A percentile compares a stretch with the other conserved stretches of the same genome.
Evolutionary conservation across 2,113 vertebrate genomes (phyloP).

Genomic region (Epinephelus moara): DNA sequence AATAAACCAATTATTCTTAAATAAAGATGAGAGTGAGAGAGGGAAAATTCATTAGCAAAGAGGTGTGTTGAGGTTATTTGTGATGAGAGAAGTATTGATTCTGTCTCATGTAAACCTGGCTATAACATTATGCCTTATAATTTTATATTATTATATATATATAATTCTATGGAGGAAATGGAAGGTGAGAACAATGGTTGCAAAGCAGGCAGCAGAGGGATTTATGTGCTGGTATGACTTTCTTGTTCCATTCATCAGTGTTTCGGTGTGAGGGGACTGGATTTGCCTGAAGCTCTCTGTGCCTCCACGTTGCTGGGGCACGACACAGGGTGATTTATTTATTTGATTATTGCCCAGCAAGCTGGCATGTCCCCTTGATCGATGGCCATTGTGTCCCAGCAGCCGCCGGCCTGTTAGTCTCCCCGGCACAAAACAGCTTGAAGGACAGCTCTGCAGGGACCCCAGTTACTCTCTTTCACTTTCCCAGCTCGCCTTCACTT

Average conservation of each 20-base stretch:
- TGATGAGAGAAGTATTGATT: not conserved
- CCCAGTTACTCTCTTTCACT: slow-evolving; percentile 66
- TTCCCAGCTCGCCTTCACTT: slow-evolving; percentile 57
- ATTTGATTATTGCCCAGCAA: slow-evolving; percentile 81
- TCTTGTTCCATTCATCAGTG: slow-evolving; percentile 57
- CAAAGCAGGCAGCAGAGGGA: not conserved
- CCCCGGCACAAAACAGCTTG: slow-evolving; percentile 67
- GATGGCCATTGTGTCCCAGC: slow-evolving; percentile 77
- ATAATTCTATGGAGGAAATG: not conserved
- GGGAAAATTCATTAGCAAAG: not conserved
- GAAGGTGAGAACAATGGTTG: slow-evolving; percentile 1
- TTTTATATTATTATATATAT: too few species aligned
- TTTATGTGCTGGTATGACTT: slow-evolving; percentile 44
- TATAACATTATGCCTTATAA: not conserved
- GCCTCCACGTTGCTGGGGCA: slow-evolving; percentile 34
- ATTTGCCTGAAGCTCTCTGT: slow-evolving; percentile 58
- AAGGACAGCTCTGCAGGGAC: slow-evolving; percentile 72
- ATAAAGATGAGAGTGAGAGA: not conserved
- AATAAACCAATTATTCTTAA: not conserved
- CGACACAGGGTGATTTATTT: slow-evolving; percentile 75
- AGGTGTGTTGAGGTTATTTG: not conserved
- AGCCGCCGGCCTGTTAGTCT: slow-evolving; percentile 67
- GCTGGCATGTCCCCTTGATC: slow-evolving; percentile 71
- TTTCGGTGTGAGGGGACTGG: slow-evolving; percentile 18
- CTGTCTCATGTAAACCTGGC: not conserved